A percentile compares a stretch with the other conserved stretches of the same genome.
These are phyloP conservation scores for Priocnemis perturbator DNA, from an alignment of 2,888 invertebrate species.

Conservation along the genomic window DNA sequence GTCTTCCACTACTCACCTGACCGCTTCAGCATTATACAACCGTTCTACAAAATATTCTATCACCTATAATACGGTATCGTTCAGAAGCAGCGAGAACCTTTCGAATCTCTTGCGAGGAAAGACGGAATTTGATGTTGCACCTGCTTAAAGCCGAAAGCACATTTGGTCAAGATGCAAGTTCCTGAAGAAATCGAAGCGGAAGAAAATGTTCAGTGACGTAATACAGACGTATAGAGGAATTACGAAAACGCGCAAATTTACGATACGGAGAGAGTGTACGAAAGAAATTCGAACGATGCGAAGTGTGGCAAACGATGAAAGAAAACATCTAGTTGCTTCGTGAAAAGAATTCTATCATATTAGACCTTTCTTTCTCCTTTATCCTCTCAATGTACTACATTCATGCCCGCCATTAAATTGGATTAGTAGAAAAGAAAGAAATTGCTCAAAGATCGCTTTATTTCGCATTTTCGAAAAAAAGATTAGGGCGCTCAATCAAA, in stretches of 20 bases:
- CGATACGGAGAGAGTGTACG: not conserved
- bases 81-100: slow-evolving; percentile 33
- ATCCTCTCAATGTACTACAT: slow-evolving; percentile 13
- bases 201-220: not conserved
- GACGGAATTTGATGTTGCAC: too few species aligned
- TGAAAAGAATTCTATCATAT: slow-evolving; percentile 24
- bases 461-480: not conserved
- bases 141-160: not conserved
- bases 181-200: not conserved
- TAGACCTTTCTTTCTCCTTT: slow-evolving; percentile 25
- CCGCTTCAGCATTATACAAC: slow-evolving; percentile 23
- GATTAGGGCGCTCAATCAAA: not conserved
- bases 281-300: not conserved
- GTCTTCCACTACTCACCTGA: slow-evolving; percentile 45
- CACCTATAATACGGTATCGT: slow-evolving; percentile 17
- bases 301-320: not conserved
- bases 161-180: not conserved
- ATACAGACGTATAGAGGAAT: not conserved
- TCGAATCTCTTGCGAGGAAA: not conserved
- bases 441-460: not conserved
- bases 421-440: slow-evolving; percentile 32
- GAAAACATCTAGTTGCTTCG: slow-evolving; percentile 29
- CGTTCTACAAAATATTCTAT: slow-evolving; percentile 15
- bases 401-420: slow-evolving; percentile 10
- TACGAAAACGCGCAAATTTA: too few species aligned